A percentile compares a stretch with the other conserved stretches of the same genome.
Conservation (phyloP, 2,113 vertebrate genomes). For the Cyanocitta stelleri region DNA sequence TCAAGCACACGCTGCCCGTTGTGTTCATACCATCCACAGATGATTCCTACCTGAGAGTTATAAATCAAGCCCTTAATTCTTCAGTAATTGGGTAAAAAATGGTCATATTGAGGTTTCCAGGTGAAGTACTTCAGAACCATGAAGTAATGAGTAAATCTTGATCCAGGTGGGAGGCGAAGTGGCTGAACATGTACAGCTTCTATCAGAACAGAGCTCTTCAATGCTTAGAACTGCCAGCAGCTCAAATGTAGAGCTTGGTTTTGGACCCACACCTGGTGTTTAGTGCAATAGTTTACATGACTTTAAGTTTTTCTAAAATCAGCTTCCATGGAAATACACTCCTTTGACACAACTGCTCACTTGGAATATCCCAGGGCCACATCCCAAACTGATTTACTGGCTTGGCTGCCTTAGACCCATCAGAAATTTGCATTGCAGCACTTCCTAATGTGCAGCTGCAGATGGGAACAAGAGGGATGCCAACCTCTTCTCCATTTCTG, state of each 20-base stretch:
- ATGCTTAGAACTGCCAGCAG: background rate
- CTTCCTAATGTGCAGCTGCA: background rate
- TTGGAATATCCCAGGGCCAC: background rate
- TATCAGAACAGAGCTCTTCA: background rate
- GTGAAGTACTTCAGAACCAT: background rate
- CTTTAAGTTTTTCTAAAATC: background rate
- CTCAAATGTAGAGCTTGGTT: background rate
- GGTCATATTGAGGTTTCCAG: background rate
- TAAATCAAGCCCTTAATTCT: background rate
- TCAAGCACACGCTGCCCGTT: background rate
- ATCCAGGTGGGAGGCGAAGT: background rate
- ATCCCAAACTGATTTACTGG: background rate
- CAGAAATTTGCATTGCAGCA: background rate
- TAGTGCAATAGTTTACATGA: background rate
- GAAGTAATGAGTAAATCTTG: background rate
- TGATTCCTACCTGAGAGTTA: background rate
- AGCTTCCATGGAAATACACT: background rate
- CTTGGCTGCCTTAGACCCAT: background rate
- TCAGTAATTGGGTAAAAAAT: background rate
- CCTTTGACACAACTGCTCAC: background rate
- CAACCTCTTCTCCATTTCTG: background rate
- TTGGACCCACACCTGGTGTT: background rate
- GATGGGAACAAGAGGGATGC: background rate
- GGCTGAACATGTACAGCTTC: background rate
- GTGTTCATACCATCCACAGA: background rate